phyloP scores from a whole-genome alignment of 1,140 invertebrate genomes.

The Himalopsyche phryganea region DNA sequence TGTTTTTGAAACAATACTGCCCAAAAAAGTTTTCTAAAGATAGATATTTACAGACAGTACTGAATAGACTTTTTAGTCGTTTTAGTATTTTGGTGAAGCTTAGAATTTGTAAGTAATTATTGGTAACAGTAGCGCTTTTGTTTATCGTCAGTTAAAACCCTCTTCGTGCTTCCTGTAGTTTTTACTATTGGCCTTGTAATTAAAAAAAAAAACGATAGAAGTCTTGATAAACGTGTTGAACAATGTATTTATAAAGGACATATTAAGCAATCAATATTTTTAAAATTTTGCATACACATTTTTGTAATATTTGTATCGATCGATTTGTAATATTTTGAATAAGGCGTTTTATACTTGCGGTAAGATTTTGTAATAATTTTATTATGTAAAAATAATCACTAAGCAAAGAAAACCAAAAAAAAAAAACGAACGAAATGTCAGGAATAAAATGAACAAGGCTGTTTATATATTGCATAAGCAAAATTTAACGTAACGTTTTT shows the following conservation, averaged over 20 bases:
- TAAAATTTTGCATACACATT: slow-evolving; percentile 6
- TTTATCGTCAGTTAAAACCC: slow-evolving; percentile 7
- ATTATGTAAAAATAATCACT: neutral
- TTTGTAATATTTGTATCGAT: slow-evolving; percentile 4
- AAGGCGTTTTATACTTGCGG: slow-evolving; percentile 19
- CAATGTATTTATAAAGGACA: neutral
- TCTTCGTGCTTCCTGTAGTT: slow-evolving; percentile 15
- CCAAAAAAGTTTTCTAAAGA: too few species aligned
- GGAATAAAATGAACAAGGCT: slow-evolving; percentile 20
- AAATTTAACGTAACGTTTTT: slow-evolving; percentile 3
- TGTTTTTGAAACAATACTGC: too few species aligned
- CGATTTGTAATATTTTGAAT: slow-evolving; percentile 15
- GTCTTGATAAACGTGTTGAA: slow-evolving; percentile 19
- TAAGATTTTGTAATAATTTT: slow-evolving; percentile 10
- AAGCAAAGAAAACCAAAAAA: slow-evolving; percentile 11
- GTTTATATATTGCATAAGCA: slow-evolving; percentile 19
- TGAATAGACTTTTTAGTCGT: neutral
- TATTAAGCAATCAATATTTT: slow-evolving; percentile 23
- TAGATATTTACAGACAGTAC: too few species aligned
- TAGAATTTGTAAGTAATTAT: neutral
- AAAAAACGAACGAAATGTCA: slow-evolving; percentile 11
- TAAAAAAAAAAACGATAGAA: slow-evolving; percentile 13
- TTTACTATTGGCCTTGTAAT: slow-evolving; percentile 25
- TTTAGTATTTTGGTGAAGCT: neutral
- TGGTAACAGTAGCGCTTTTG: neutral